Percentiles rank a stretch among this genome's conserved stretches.
phyloP scores from a whole-genome alignment of 92 coral and sea anemone species.

The Montipora capitata region DNA sequence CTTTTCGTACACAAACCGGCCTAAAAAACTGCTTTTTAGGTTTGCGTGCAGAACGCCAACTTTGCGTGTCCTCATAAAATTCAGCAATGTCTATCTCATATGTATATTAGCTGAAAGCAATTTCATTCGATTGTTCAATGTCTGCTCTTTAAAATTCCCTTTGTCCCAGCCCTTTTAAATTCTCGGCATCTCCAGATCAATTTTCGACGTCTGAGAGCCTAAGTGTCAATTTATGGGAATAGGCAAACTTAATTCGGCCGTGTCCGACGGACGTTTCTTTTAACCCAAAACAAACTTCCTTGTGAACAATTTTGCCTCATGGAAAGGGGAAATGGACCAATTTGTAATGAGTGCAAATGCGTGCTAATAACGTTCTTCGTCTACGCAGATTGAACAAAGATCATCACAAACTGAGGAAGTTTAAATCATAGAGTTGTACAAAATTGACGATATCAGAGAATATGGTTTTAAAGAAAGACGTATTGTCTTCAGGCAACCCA shows the following conservation, averaged over 20 bases:
- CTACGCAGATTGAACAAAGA: too few relatives aligned
- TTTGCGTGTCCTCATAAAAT: slow-evolving; percentile 81
- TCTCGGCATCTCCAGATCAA: slow-evolving; percentile 25
- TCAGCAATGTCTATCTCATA: slow-evolving; percentile 90
- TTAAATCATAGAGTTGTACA: too few relatives aligned
- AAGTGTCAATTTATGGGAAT: background rate
- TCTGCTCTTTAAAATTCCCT: slow-evolving; percentile 78
- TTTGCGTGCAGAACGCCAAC: slow-evolving; percentile 73
- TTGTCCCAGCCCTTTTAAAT: slow-evolving; percentile 65
- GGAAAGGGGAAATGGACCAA: slow-evolving; percentile 51
- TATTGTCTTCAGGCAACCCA: background rate
- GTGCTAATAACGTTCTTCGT: background rate
- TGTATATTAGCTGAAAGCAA: slow-evolving; percentile 85
- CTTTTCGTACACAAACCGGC: background rate
- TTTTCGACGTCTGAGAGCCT: background rate
- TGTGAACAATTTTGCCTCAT: slow-evolving; percentile 27
- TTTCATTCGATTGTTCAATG: slow-evolving; percentile 84
- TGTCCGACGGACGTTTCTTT: background rate
- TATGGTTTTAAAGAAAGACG: too few relatives aligned
- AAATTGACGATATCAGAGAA: too few relatives aligned
- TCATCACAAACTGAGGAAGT: too few relatives aligned
- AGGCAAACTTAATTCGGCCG: background rate
- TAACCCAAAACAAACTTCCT: slow-evolving; percentile 24
- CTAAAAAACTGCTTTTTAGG: slow-evolving; percentile 15
- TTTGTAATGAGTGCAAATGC: slow-evolving; percentile 29